phyloP scores from a whole-genome alignment of 2,113 vertebrate genomes.

The Pomatorhinus ruficollis region DNA sequence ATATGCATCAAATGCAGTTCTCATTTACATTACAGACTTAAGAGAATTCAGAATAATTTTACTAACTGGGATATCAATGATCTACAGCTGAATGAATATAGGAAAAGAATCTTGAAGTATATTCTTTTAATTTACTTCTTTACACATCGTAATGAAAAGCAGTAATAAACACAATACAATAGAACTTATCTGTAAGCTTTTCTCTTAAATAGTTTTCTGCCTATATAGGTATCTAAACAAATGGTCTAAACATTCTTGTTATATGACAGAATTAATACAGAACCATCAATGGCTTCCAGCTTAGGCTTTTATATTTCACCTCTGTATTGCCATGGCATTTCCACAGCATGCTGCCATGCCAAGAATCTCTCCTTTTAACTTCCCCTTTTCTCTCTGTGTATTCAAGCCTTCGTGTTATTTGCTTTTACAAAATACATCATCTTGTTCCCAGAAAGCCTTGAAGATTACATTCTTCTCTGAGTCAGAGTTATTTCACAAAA shows the following conservation, averaged over 20 bases:
- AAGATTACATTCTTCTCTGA: constrained; percentile 6
- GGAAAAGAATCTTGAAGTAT: not conserved
- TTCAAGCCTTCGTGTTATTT: not conserved
- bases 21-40: constrained; percentile 37
- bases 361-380: constrained; percentile 25
- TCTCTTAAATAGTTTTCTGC: not conserved
- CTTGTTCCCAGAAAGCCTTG: constrained; percentile 23
- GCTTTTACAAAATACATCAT: constrained; percentile 25
- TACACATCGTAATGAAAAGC: not conserved
- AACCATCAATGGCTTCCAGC: not conserved
- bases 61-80: not conserved
- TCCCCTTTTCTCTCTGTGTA: not conserved
- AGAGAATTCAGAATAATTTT: constrained; percentile 37
- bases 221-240: not conserved
- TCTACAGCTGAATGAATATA: not conserved
- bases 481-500: not conserved
- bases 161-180: not conserved
- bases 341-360: not conserved
- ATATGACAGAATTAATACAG: not conserved
- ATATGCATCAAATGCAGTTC: not conserved
- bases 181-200: not conserved
- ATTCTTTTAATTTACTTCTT: not conserved
- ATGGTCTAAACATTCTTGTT: not conserved
- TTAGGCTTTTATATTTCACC: not conserved
- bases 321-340: constrained; percentile 18